Base-by-base conservation (phyloP, 2,888 invertebrate genomes). In the Ophraella communa region DNA sequence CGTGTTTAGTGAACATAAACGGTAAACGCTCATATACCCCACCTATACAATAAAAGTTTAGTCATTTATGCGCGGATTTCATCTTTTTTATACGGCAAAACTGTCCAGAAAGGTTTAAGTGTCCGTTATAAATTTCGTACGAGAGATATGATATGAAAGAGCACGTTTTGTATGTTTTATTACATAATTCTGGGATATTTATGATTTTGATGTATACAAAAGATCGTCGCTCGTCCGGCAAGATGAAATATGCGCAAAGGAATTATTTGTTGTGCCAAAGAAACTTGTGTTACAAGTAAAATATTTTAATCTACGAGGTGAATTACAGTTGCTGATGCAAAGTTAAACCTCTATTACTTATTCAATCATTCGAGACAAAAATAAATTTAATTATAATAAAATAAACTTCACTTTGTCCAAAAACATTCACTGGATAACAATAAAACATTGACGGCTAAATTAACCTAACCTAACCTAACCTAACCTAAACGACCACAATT, bases 11-110 rank as follows among this genome's bases (percentile, higher is more conserved):
- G 17, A 14, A 39, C n/a, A 23, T 47, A 21, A 47, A 47, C 21
- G 14, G 21, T 23, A 47, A 47, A n/a, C 47, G 10, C 21, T 20
- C 17, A 23, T 23, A 23, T 11, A 1, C 17, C n/a, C 47, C 21
- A 47, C 47, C 47, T 47, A 23, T 14, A 47, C 23, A 47, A 47
- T 47, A 47, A 47, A 47, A 47, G 23, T 23, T n/a, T 2, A 23
- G 23, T 23, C 23, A 47, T 47, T 47, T 47, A 47, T 47, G 47
- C 47, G n/a, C 47, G 47, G n/a, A 47, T 47, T 47, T 47, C 21
- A 23, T 47, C 21, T 47, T 47, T 47, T 47, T 47, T n/a, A 21
- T n/a, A 47, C n/a, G n/a, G 21, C 21, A 23, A 14, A 23, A 47
- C 47, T 47, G 47, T 47, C 47, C 14, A 23, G 17, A 21, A 47